phyloP scores from a whole-genome alignment of 2,113 vertebrate genomes.

The Cinclus mexicanus region DNA sequence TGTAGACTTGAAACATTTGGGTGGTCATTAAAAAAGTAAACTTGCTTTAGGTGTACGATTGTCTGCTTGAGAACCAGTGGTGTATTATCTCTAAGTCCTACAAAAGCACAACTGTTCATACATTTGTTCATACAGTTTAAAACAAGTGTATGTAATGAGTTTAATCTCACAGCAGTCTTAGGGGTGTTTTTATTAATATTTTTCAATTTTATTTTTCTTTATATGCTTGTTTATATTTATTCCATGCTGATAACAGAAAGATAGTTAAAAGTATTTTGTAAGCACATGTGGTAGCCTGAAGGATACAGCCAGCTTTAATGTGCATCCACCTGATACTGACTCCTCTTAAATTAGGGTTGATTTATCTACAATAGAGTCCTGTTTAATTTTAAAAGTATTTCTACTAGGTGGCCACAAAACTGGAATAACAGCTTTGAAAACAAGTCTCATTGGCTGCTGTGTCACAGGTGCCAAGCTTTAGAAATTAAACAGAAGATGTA shows the following conservation, averaged over 20 bases:
- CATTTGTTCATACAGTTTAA: background rate
- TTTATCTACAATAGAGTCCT: background rate
- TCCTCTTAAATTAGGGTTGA: background rate
- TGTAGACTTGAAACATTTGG: background rate
- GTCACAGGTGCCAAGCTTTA: background rate
- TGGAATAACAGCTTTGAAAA: background rate
- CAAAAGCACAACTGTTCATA: background rate
- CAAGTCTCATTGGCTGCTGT: background rate
- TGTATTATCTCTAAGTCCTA: background rate
- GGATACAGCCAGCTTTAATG: background rate
- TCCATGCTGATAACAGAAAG: background rate
- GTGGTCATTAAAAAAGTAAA: background rate
- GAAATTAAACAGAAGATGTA: background rate
- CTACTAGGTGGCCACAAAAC: background rate
- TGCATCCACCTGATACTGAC: background rate
- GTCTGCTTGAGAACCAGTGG: background rate
- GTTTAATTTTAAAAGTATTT: background rate
- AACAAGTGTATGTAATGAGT: background rate
- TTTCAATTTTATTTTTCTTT: background rate
- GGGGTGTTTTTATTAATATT: background rate
- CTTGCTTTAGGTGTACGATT: background rate
- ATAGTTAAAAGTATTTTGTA: background rate
- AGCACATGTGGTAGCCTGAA: background rate
- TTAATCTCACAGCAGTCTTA: background rate
- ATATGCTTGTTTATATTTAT: background rate